Evolutionary conservation across 2,888 invertebrate genomes (phyloP).

Genomic region (Argyra leucocephala): DNA sequence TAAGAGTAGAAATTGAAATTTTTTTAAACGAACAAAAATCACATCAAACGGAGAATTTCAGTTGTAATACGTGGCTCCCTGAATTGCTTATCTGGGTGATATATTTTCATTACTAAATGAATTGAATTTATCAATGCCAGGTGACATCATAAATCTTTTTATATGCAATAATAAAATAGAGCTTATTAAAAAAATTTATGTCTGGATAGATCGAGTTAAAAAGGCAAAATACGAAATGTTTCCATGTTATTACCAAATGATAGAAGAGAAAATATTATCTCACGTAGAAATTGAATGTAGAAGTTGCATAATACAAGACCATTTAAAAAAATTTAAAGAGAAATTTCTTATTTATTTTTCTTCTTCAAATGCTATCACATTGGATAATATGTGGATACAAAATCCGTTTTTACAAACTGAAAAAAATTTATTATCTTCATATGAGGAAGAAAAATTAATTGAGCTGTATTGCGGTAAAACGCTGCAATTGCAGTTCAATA

Average conservation of each 20-base stretch:
- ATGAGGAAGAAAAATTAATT: slow-evolving; percentile 16
- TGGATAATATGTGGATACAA: slow-evolving; percentile 11
- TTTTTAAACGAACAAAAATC: slow-evolving; percentile 7
- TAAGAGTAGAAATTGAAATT: slow-evolving; percentile 9
- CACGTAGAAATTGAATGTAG: slow-evolving; percentile 2
- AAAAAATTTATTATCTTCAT: slow-evolving; percentile 8
- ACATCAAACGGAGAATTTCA: slow-evolving; percentile 2
- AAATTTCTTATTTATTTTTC: slow-evolving; percentile 10
- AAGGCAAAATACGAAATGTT: slow-evolving; percentile 9
- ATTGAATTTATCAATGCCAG: slow-evolving; percentile 4
- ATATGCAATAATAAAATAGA: slow-evolving; percentile 14
- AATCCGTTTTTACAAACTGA: slow-evolving; percentile 11
- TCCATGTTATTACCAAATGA: slow-evolving; percentile 8
- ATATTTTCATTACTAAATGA: slow-evolving; percentile 9
- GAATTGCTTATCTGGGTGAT: slow-evolving; percentile 9
- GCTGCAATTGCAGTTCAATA: slow-evolving; percentile 23
- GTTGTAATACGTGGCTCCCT: slow-evolving; percentile 8
- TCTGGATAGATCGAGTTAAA: slow-evolving; percentile 9
- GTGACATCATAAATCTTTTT: slow-evolving; percentile 2
- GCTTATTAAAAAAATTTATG: slow-evolving; percentile 13
- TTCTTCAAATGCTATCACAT: neutral
- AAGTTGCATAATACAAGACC: slow-evolving; percentile 9
- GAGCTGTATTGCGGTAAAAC: slow-evolving; percentile 25
- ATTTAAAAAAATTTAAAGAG: slow-evolving; percentile 10
- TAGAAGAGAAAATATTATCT: neutral